Base-by-base conservation (phyloP, 2,888 invertebrate genomes). In the Apamea crenata region DNA sequence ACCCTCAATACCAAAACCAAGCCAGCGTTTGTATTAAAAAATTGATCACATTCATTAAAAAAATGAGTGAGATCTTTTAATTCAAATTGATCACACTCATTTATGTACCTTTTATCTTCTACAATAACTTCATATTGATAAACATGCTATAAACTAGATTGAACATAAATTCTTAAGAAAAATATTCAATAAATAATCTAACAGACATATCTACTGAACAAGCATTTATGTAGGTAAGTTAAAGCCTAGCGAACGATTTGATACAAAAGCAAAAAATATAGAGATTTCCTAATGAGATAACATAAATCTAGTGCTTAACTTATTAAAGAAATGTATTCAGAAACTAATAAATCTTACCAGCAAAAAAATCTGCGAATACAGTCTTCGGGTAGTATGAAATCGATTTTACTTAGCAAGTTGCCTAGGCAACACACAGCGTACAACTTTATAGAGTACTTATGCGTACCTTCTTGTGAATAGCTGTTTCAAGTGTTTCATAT, bases 331-430 rank as follows among this genome's bases (percentile, higher is more conserved):
- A 74, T 36, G 7, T 53, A 14, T 44, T 67, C 8, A 72, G 61
- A 50, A 85, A 80, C 36, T 77, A 65, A 78, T 75, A 59, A 80
- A 80, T 81, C 90, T 90, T 87, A 89, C 89, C 89, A 72, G 79
- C 61, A 72, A 78, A 81, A 40, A 61, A 81, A 74, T 77, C 87
- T 70, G 80, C 82, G 70, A 80, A 74, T 78, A 74, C 69, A 32
- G 77, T 53, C 77, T 81, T 81, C 47, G 61, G 66, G 74, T 59
- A 72, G 61, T 18, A 77, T 76, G 50, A 18, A 44, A 89, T 91
- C 90, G 92, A 91, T 91, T 87, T 76, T 12, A 90, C 88, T 77
- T 68, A 50, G 71, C 53, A 44, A 61, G 89, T 91, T 84, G 73
- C 91, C 86, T 77, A 75, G 89, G 87, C 86, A 91, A 91, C 91